phyloP scores from a whole-genome alignment of 2,888 invertebrate species.

The Choreutis nemorana region DNA sequence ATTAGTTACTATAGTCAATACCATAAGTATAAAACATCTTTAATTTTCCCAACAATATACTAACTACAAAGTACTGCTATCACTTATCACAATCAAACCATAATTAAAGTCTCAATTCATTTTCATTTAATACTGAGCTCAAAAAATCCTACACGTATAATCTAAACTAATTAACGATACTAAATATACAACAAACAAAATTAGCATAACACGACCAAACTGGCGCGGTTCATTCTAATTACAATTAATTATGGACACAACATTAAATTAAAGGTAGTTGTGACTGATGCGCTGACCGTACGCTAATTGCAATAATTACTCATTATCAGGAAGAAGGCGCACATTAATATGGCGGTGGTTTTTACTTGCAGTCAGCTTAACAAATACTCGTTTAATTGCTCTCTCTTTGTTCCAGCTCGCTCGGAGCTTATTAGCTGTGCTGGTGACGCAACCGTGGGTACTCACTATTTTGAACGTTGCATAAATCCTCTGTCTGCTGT shows the following conservation, averaged over 20 bases:
- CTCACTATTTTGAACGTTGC: conserved; percentile 50
- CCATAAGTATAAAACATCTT: too few species aligned
- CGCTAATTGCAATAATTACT: conserved; percentile 57
- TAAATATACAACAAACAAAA: conserved; percentile 16
- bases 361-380: conserved; percentile 44
- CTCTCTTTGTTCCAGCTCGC: conserved; percentile 51
- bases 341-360: conserved; percentile 51
- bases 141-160: too few species aligned
- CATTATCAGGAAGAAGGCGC: conserved; percentile 56
- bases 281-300: conserved; percentile 40
- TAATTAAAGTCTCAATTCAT: too few species aligned
- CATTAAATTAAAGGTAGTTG: conserved; percentile 13
- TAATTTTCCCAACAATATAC: too few species aligned
- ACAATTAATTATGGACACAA: conserved; percentile 7
- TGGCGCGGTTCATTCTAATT: conserved; percentile 11
- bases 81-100: too few species aligned
- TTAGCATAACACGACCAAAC: conserved; percentile 18
- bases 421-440: conserved; percentile 29
- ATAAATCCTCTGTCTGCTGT: conserved; percentile 26
- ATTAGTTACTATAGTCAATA: too few species aligned
- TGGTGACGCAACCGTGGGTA: conserved; percentile 45
- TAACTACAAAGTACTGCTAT: too few species aligned
- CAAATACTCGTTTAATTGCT: conserved; percentile 59
- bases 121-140: too few species aligned
- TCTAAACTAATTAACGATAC: too few species aligned